phyloP scores from a whole-genome alignment of 2,113 vertebrate species.

The Coptodon rendalli region DNA sequence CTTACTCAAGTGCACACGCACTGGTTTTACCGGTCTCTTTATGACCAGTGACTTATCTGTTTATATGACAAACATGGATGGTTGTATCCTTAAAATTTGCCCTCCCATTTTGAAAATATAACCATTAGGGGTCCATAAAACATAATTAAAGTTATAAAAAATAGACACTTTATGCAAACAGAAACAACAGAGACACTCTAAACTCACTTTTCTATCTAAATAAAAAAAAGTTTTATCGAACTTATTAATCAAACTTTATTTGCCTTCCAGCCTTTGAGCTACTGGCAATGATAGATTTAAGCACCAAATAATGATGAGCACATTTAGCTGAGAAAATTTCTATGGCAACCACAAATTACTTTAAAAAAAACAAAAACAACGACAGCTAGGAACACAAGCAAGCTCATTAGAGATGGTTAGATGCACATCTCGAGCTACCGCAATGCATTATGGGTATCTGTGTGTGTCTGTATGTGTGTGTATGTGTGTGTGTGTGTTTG shows the following conservation, averaged over 20 bases:
- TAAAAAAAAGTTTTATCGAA: conserved; percentile 20
- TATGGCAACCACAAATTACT: conserved; percentile 57
- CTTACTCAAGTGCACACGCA: neutral
- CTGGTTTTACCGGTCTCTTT: neutral
- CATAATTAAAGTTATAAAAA: neutral
- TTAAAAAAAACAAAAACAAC: conserved; percentile 13
- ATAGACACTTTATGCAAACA: neutral
- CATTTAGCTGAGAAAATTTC: conserved; percentile 55
- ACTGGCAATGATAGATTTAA: conserved; percentile 54
- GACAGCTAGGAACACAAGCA: conserved; percentile 29
- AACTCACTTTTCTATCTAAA: neutral
- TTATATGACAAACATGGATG: neutral
- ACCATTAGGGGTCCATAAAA: neutral
- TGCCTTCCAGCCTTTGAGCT: neutral
- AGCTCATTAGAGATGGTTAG: conserved; percentile 68
- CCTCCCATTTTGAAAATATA: neutral
- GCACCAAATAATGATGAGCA: conserved; percentile 48
- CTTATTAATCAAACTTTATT: conserved; percentile 48
- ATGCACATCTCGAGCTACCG: conserved; percentile 56
- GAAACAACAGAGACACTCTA: neutral
- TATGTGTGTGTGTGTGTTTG: conserved; percentile 9
- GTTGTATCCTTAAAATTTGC: neutral
- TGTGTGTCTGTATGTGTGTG: neutral
- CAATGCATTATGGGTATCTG: conserved; percentile 51
- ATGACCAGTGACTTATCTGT: neutral